Evolutionary conservation across 2,888 invertebrate species (phyloP).

Genomic region (Apeira syringaria): DNA sequence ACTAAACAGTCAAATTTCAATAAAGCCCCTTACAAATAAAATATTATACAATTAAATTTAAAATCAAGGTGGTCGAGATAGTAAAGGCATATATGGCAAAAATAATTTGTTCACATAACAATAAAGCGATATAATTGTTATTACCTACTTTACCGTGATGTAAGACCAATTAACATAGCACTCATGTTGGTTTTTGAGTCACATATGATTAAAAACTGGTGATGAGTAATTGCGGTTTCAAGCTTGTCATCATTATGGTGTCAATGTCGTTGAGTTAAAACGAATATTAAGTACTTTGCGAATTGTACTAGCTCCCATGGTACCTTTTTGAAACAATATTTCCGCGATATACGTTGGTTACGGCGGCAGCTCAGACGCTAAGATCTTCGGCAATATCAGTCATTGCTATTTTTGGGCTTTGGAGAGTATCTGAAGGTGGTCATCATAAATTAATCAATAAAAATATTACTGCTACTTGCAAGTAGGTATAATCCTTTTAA

Average conservation of each 20-base stretch:
- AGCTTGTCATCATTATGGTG: conserved; percentile 16
- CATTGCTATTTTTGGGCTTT: conserved; percentile 6
- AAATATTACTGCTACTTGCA: too few species aligned
- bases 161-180: conserved; percentile 27
- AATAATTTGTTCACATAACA: conserved; percentile 20
- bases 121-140: conserved; percentile 23
- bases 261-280: conserved; percentile 11
- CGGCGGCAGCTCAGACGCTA: too few species aligned
- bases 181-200: conserved; percentile 24
- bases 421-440: not conserved
- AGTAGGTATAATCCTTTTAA: too few species aligned
- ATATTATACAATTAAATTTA: too few species aligned
- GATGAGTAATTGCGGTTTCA: conserved; percentile 25
- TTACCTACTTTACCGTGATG: conserved; percentile 16
- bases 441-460: not conserved
- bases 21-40: too few species aligned
- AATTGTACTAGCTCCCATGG: too few species aligned
- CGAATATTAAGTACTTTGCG: conserved; percentile 2
- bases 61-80: conserved; percentile 38
- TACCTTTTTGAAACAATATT: too few species aligned
- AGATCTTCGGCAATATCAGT: not conserved
- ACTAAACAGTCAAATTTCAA: too few species aligned
- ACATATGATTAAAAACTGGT: conserved; percentile 18
- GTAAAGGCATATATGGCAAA: conserved; percentile 22
- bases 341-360: too few species aligned